Percentiles rank a stretch among this genome's conserved stretches.
Conservation (phyloP, 2,113 vertebrate genomes). For the Nothocercus julius region DNA sequence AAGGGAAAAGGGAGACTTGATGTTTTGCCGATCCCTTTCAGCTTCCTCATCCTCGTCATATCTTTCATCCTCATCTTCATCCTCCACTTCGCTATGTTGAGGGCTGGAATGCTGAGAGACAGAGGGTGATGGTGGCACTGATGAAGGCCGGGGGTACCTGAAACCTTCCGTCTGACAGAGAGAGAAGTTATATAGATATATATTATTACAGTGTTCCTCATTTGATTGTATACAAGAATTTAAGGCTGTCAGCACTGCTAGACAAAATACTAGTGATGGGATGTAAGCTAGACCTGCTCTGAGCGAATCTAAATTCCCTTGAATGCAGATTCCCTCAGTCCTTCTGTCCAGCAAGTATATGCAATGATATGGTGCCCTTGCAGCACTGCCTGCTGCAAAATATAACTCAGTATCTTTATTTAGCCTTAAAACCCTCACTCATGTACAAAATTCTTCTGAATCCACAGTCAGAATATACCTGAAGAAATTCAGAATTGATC, state of each 20-base stretch:
- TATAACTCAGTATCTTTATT: neutral
- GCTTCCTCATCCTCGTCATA: conserved; percentile 94
- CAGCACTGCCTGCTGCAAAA: neutral
- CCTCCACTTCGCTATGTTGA: conserved; percentile 86
- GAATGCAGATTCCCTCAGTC: neutral
- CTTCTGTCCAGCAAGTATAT: neutral
- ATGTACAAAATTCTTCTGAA: neutral
- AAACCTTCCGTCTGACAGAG: conserved; percentile 87
- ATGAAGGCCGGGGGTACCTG: conserved; percentile 89
- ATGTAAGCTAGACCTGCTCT: neutral
- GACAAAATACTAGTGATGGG: neutral
- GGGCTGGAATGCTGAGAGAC: conserved; percentile 90
- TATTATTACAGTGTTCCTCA: neutral
- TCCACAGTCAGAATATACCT: neutral
- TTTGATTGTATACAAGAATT: neutral
- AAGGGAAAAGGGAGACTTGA: conserved; percentile 86
- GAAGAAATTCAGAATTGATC: neutral
- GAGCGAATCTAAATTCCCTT: neutral
- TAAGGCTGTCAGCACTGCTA: neutral
- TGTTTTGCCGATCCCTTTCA: conserved; percentile 89
- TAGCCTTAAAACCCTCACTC: neutral
- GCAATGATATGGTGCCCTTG: neutral
- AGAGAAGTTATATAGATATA: neutral
- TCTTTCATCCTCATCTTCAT: conserved; percentile 81
- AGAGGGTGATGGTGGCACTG: conserved; percentile 93